Evolutionary conservation across 2,888 invertebrate genomes (phyloP).

Genomic region (Gryllus longicercus): DNA sequence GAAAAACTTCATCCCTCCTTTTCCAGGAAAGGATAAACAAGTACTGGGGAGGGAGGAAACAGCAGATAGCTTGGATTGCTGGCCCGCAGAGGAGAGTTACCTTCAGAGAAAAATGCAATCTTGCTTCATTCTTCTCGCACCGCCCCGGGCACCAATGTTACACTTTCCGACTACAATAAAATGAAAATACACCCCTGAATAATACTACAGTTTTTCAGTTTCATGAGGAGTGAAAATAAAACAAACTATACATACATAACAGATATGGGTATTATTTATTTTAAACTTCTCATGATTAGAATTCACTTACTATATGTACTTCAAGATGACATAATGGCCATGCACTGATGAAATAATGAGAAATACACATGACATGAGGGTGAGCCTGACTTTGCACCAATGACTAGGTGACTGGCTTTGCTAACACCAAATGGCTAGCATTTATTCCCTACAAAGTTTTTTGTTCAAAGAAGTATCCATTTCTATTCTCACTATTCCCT

Average conservation of each 20-base stretch:
- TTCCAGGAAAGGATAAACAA: background rate
- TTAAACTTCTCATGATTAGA: background rate
- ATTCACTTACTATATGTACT: background rate
- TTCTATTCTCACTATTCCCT: background rate
- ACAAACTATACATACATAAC: background rate
- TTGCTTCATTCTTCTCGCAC: slow-evolving; percentile 34
- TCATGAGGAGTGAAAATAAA: slow-evolving; percentile 11
- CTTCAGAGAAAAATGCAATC: slow-evolving; percentile 11
- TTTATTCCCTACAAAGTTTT: background rate
- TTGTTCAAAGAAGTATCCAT: background rate
- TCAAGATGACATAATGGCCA: background rate
- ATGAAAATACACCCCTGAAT: slow-evolving; percentile 30
- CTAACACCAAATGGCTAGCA: background rate
- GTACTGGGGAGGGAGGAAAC: slow-evolving; percentile 17
- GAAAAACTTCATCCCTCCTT: background rate
- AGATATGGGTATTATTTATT: background rate
- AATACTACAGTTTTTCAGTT: slow-evolving; percentile 3
- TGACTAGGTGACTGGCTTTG: background rate
- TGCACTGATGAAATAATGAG: background rate
- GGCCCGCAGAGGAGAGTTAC: slow-evolving; percentile 8
- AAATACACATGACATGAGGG: background rate
- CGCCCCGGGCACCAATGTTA: slow-evolving; percentile 33
- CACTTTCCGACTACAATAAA: slow-evolving; percentile 35
- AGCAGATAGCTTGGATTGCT: slow-evolving; percentile 17
- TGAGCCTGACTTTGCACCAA: slow-evolving; percentile 17